A percentile compares a stretch with the other conserved stretches of the same genome.
phyloP scores from a whole-genome alignment of 2,797 vertebrate genomes.

The Aulostomus chinensis region DNA sequence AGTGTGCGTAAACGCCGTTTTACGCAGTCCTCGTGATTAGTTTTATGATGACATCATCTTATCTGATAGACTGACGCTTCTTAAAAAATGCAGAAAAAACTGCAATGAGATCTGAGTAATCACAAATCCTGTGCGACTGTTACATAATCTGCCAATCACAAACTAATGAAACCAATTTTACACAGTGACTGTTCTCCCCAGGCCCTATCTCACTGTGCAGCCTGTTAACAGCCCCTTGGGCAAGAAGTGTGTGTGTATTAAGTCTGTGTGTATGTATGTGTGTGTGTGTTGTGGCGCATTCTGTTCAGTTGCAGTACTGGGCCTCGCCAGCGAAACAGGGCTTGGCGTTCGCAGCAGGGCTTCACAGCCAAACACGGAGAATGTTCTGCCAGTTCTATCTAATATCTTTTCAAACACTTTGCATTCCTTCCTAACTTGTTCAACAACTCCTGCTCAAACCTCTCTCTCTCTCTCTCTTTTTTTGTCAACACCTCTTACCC shows the following conservation, averaged over 20 bases:
- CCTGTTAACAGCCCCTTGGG: slow-evolving; percentile 62
- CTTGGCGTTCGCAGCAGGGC: slow-evolving; percentile 53
- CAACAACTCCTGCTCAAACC: slow-evolving; percentile 65
- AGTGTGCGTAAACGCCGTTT: no score
- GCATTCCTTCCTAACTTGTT: slow-evolving; percentile 68
- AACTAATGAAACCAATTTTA: slow-evolving; percentile 60
- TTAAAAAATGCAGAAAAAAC: slow-evolving; percentile 3
- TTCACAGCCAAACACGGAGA: slow-evolving; percentile 71
- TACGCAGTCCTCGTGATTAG: no score
- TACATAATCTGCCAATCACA: slow-evolving; percentile 58
- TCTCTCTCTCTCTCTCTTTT: slow-evolving; percentile 12
- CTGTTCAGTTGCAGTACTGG: slow-evolving; percentile 55
- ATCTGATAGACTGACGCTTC: slow-evolving; percentile 1
- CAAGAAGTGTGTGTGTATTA: slow-evolving; percentile 26
- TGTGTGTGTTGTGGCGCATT: slow-evolving; percentile 47
- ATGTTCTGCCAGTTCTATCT: slow-evolving; percentile 72
- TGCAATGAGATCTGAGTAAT: slow-evolving; percentile 17
- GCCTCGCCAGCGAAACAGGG: slow-evolving; percentile 50
- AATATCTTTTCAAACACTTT: slow-evolving; percentile 73
- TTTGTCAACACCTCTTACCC: slow-evolving; percentile 24
- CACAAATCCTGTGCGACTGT: slow-evolving; percentile 43
- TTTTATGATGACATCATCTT: slow-evolving; percentile 6
- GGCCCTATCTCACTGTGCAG: slow-evolving; percentile 40
- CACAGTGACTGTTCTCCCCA: slow-evolving; percentile 50
- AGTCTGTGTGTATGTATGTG: slow-evolving; percentile 4